Evolutionary conservation across 2,113 vertebrate genomes (phyloP), one percentile per base, ranked within the genome.

Genomic region (Myanophis thanlyinensis): DNA sequence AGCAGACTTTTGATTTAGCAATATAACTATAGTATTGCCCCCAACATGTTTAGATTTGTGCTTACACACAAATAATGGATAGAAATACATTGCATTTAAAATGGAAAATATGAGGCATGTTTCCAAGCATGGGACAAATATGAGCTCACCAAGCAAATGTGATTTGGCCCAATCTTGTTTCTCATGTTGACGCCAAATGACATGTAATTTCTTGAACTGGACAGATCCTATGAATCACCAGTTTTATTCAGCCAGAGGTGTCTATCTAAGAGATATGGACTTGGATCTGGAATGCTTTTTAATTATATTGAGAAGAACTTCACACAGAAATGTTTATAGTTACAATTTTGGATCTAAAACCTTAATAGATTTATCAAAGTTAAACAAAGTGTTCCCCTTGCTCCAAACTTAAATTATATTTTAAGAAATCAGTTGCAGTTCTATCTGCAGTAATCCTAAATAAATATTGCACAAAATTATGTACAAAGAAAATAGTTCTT

Each of bases 231-330:
- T 53, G 53, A 85, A 89, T 85, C 93, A 89, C 91, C 23, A 84
- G 85, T 59, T 95, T 84, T 56, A 7, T 85, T 40, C 93, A 92
- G 91, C 93, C 92, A 47, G n/a, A 93, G 27, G 49, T 91, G 87
- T 27, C 62, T 40, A 1, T 30, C 25, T 7, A 46, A 23, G 23
- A 84, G 52, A 88, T 3, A 51, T 52, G 20, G 30, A 20, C 80
- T 30, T 52, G 23, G 54, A 27, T 53, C 59, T 27, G 20, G 44
- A 47, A 51, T 27, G 67, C n/a, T 27, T 85, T n/a, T 25, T 40
- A 59, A 88, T 73, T 59, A 48, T 87, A 30, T 59, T 87, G 54
- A 48, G 52, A 86, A 46, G 9, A 20, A 25, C 56, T 51, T 49
- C 54, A 40, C 11, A 9, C 80, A 80, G 44, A 40, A 10, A 47